These are phyloP conservation scores for Caenorhabditis sp. DNA, from an alignment of 2,888 invertebrate species.

Conservation along the genomic window DNA sequence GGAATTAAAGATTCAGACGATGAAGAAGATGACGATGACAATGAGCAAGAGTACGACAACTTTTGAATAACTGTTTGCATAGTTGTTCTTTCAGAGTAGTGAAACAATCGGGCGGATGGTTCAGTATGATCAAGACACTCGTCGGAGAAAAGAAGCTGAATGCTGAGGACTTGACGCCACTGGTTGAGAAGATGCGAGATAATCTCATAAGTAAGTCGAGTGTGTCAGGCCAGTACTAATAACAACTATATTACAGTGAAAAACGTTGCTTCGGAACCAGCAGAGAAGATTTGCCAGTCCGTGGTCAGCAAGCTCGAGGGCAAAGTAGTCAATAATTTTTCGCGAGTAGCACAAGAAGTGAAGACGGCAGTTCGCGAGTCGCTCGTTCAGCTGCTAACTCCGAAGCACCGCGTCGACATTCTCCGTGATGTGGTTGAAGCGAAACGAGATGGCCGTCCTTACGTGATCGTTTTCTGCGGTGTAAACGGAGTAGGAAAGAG, in stretches of 20 bases:
- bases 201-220: slow-evolving; percentile 86
- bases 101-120: slow-evolving; percentile 81
- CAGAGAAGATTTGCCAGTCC: slow-evolving; percentile 85
- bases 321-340: slow-evolving; percentile 89
- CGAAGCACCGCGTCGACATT: slow-evolving; percentile 94
- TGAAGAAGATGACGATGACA: slow-evolving; percentile 61
- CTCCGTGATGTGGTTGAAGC: slow-evolving; percentile 95
- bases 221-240: too few species aligned
- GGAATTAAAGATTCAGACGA: slow-evolving; percentile 80
- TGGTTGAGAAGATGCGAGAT: slow-evolving; percentile 93
- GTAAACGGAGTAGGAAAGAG: slow-evolving; percentile 99
- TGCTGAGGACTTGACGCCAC: slow-evolving; percentile 87
- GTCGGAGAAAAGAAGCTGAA: slow-evolving; percentile 87
- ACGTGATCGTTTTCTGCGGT: slow-evolving; percentile 96
- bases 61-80: neutral
- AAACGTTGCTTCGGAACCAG: slow-evolving; percentile 97
- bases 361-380: slow-evolving; percentile 91
- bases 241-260: too few species aligned
- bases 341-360: slow-evolving; percentile 89
- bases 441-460: slow-evolving; percentile 88
- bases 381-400: slow-evolving; percentile 91
- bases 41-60: neutral
- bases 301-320: slow-evolving; percentile 76
- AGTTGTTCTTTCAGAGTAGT: slow-evolving; percentile 53
- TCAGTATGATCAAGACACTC: slow-evolving; percentile 87